A percentile compares a stretch with the other conserved stretches of the same genome.
phyloP scores from a whole-genome alignment of 2,797 vertebrate genomes.

The Amphiprion clarkii region DNA sequence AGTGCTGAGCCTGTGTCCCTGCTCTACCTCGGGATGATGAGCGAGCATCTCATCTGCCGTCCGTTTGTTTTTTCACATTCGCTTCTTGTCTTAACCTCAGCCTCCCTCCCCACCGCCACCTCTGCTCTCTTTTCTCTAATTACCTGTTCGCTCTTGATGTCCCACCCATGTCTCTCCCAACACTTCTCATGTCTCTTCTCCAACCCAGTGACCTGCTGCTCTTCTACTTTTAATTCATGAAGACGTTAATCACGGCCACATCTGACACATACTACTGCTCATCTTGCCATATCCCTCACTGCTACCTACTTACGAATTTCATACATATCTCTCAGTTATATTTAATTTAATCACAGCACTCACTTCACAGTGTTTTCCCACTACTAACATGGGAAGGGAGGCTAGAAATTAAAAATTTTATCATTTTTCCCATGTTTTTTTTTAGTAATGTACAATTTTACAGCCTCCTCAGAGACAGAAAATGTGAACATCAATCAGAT shows the following conservation, averaged over 20 bases:
- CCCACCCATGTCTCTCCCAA: conserved; percentile 23
- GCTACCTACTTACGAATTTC: not conserved
- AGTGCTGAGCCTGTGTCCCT: conserved; percentile 60
- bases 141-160: conserved; percentile 41
- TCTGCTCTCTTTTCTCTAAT: conserved; percentile 43
- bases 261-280: conserved; percentile 32
- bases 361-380: conserved; percentile 18
- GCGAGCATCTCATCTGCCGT: conserved; percentile 53
- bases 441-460: conserved; percentile 28
- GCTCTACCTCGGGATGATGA: conserved; percentile 63
- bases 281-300: not conserved
- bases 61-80: conserved; percentile 52
- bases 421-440: conserved; percentile 22
- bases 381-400: conserved; percentile 9
- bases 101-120: conserved; percentile 18
- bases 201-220: not conserved
- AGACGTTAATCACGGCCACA: conserved; percentile 40
- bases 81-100: conserved; percentile 35
- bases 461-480: conserved; percentile 11
- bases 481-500: conserved; percentile 46
- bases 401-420: conserved; percentile 3
- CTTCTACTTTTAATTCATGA: conserved; percentile 31
- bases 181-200: conserved; percentile 8
- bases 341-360: conserved; percentile 15
- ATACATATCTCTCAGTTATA: not conserved